Conservation (phyloP, 2,797 vertebrate genomes). For the Poeciliopsis infans region DNA sequence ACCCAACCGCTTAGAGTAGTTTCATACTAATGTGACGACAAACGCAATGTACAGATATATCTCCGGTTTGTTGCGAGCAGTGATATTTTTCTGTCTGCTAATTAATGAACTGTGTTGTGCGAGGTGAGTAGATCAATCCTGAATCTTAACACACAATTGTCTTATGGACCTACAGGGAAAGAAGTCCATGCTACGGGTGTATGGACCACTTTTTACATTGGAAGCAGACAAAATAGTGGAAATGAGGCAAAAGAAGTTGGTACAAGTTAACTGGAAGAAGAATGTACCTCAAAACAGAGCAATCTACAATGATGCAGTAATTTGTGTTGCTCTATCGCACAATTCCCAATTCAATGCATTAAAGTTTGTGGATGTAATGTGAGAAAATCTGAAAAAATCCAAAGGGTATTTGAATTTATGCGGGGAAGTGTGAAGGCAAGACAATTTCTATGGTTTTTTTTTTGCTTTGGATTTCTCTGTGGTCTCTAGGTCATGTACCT, state of each 20-base stretch:
- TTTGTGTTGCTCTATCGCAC: neutral
- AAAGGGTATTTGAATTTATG: neutral
- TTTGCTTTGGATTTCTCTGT: conserved; percentile 21
- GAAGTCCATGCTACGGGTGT: too few species aligned
- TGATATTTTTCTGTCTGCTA: neutral
- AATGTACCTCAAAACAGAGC: neutral
- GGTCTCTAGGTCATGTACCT: conserved; percentile 37
- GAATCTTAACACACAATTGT: too few species aligned
- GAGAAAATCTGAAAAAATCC: neutral
- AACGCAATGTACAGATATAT: too few species aligned
- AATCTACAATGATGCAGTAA: neutral
- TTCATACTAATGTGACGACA: too few species aligned
- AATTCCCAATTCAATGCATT: neutral
- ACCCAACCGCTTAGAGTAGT: too few species aligned
- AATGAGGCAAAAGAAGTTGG: neutral
- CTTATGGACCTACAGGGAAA: too few species aligned
- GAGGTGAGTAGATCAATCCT: too few species aligned
- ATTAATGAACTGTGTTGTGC: too few species aligned
- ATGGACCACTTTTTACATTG: neutral
- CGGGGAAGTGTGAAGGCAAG: neutral
- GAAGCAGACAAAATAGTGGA: neutral
- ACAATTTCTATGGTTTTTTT: neutral
- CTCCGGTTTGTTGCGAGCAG: too few species aligned
- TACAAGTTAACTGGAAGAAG: neutral
- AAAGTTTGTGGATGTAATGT: neutral